Percentiles rank a stretch among this genome's conserved stretches.
phyloP scores from a whole-genome alignment of 2,888 invertebrate genomes.

The Hipparchia semele region DNA sequence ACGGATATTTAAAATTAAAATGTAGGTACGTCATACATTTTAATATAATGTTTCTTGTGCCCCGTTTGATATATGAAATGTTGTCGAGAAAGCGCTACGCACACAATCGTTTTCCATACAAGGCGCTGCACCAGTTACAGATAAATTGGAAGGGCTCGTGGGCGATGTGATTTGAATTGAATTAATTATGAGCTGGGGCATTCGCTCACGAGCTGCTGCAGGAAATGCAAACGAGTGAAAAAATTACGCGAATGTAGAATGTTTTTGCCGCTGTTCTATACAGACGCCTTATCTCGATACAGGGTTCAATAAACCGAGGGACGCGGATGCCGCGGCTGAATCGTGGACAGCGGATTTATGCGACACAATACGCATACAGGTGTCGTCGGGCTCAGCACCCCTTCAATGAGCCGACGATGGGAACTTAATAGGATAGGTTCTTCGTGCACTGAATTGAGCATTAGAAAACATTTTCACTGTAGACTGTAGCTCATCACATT shows the following conservation, averaged over 20 bases:
- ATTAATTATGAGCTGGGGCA: constrained; percentile 71
- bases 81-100: constrained; percentile 51
- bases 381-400: constrained; percentile 71
- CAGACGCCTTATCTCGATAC: constrained; percentile 66
- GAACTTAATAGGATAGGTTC: constrained; percentile 63
- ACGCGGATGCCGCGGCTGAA: constrained; percentile 55
- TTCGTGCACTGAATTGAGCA: constrained; percentile 24
- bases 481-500: neutral
- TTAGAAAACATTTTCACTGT: constrained; percentile 23
- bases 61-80: constrained; percentile 30
- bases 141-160: constrained; percentile 70
- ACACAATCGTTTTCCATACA: constrained; percentile 60
- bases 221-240: constrained; percentile 68
- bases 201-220: constrained; percentile 65
- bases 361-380: constrained; percentile 80
- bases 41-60: constrained; percentile 24
- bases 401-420: constrained; percentile 71
- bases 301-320: constrained; percentile 76
- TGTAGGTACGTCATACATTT: constrained; percentile 21
- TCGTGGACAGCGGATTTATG: constrained; percentile 72
- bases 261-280: constrained; percentile 56
- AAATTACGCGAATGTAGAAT: constrained; percentile 63
- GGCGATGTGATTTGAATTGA: constrained; percentile 79
- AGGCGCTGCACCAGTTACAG: constrained; percentile 56
- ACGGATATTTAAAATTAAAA: constrained; percentile 25